Evolutionary conservation across 2,113 vertebrate genomes (phyloP).

Genomic region (Paradoxurus hermaphroditus): DNA sequence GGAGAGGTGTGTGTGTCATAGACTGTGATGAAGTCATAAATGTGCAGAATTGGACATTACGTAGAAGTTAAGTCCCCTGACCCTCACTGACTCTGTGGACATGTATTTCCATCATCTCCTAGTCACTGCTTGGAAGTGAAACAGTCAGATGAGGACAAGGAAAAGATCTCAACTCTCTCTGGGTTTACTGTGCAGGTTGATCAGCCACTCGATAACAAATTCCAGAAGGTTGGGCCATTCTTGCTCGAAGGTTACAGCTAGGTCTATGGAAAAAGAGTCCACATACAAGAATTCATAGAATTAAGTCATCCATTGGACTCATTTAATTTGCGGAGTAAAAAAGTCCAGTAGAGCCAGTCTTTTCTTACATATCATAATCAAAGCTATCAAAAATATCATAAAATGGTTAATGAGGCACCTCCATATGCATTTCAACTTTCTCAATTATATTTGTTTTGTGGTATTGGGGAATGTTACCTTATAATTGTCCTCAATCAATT

Average conservation of each 20-base stretch:
- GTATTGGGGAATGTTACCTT: background rate
- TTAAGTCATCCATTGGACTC: background rate
- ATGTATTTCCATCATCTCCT: background rate
- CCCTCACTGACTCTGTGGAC: background rate
- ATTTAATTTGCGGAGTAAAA: background rate
- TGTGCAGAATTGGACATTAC: background rate
- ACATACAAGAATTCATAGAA: background rate
- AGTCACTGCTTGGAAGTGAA: background rate
- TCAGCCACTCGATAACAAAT: accelerated
- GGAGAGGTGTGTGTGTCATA: background rate
- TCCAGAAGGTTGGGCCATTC: background rate
- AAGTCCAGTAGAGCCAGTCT: background rate
- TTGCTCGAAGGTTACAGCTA: background rate
- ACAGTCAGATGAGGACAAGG: background rate
- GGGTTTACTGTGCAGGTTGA: no score
- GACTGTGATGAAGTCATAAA: background rate
- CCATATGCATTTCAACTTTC: background rate
- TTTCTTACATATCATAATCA: background rate
- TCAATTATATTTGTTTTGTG: background rate
- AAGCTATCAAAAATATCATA: background rate
- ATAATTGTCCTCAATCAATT: background rate
- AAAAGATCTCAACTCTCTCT: accelerated
- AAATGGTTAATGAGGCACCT: background rate
- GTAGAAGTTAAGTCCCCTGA: background rate
- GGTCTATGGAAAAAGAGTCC: background rate